These are phyloP conservation scores for Rhadinocentrus ornatus DNA, from an alignment of 2,797 vertebrate genomes.

Conservation along the genomic window DNA sequence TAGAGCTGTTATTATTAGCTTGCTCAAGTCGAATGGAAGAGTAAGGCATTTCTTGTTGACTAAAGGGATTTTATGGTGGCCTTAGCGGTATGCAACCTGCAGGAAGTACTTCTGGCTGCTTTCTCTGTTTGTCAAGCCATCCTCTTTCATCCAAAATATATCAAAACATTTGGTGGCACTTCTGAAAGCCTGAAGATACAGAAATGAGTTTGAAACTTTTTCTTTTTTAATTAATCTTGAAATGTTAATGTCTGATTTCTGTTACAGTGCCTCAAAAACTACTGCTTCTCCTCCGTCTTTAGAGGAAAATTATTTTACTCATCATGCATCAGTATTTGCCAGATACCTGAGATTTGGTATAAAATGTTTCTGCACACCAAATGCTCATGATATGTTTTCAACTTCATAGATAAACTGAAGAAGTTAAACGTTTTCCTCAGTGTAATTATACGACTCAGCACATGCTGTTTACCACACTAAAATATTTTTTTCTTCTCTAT, in stretches of 20 bases:
- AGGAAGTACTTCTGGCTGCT: slow-evolving; percentile 36
- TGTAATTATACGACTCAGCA: neutral
- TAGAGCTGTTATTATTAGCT: slow-evolving; percentile 45
- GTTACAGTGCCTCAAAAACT: neutral
- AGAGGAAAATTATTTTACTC: neutral
- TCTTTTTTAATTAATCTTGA: neutral
- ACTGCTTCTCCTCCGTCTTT: neutral
- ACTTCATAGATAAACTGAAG: neutral
- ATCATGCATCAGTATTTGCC: neutral
- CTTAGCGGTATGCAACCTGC: slow-evolving; percentile 49
- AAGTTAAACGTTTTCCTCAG: slow-evolving; percentile 2
- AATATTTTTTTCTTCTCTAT: neutral
- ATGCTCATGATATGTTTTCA: neutral
- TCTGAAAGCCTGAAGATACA: slow-evolving; percentile 18
- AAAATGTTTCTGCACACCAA: neutral
- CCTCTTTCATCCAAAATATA: slow-evolving; percentile 22
- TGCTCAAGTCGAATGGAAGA: slow-evolving; percentile 69
- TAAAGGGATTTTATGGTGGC: slow-evolving; percentile 73
- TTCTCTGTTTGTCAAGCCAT: slow-evolving; percentile 31
- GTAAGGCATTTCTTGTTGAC: slow-evolving; percentile 70
- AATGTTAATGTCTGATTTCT: neutral
- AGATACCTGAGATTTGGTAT: neutral
- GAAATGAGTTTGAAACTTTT: neutral
- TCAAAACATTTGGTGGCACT: slow-evolving; percentile 18
- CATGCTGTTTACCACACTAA: neutral